Conservation (phyloP, 2,888 invertebrate species). For the Drosophila neonasuta region DNA sequence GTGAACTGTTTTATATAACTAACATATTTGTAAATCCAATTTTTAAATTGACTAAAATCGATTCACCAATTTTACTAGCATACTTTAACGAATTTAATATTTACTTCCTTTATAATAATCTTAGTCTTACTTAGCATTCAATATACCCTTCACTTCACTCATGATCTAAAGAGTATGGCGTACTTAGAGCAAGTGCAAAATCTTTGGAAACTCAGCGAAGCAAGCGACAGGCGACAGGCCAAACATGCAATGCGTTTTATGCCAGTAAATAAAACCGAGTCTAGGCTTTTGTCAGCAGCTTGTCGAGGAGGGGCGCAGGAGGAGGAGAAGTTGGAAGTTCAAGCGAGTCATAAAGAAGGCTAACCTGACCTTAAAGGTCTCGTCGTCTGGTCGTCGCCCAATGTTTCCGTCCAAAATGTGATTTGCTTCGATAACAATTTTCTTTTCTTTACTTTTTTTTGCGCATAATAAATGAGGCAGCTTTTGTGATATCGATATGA, state of each 20-base stretch:
- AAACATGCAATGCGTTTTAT: slow-evolving; percentile 71
- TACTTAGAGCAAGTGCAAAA: slow-evolving; percentile 43
- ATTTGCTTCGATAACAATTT: slow-evolving; percentile 37
- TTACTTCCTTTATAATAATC: too few relatives aligned
- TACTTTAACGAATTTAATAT: too few relatives aligned
- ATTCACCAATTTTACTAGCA: too few relatives aligned
- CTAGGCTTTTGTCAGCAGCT: neutral
- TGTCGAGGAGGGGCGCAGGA: neutral
- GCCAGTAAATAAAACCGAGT: slow-evolving; percentile 6
- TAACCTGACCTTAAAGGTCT: slow-evolving; percentile 46
- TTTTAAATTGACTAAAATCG: too few relatives aligned
- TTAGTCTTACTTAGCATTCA: too few relatives aligned
- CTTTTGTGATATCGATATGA: slow-evolving; percentile 62
- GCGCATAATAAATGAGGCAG: slow-evolving; percentile 65
- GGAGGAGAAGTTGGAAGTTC: neutral
- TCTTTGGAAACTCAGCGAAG: slow-evolving; percentile 54
- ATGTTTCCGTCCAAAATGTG: slow-evolving; percentile 26
- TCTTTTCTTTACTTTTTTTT: slow-evolving; percentile 28
- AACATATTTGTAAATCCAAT: too few relatives aligned
- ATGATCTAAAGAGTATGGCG: neutral
- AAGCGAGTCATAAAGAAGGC: slow-evolving; percentile 40
- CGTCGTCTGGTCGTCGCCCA: slow-evolving; percentile 1
- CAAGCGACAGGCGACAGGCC: slow-evolving; percentile 69
- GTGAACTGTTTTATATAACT: too few relatives aligned
- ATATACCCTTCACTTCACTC: slow-evolving; percentile 17